These are phyloP conservation scores for Melangyna quadrimaculata DNA, from an alignment of 2,888 invertebrate species.

Conservation along the genomic window DNA sequence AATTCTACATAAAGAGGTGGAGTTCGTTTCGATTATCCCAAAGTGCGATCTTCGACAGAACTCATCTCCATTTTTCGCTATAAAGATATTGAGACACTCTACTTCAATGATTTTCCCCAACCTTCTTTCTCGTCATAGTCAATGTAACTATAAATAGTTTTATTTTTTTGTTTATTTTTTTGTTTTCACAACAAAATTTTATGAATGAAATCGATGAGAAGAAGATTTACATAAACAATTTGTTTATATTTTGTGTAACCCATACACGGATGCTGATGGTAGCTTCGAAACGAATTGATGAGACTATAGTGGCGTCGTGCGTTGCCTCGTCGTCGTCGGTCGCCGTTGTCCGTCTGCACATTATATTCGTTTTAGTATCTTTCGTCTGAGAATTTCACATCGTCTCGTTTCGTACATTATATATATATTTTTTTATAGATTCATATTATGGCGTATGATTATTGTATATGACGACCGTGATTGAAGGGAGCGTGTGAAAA, in stretches of 20 bases:
- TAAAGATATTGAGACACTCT: background rate
- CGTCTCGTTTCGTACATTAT: background rate
- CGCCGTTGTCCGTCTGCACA: constrained; percentile 1
- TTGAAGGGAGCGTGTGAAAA: constrained; percentile 62
- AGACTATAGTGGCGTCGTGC: background rate
- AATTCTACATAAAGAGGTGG: background rate
- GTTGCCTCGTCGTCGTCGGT: too few species aligned
- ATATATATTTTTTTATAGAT: background rate
- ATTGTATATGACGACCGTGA: constrained; percentile 9
- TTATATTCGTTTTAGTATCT: background rate
- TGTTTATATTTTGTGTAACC: background rate
- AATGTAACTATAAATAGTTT: constrained; percentile 45
- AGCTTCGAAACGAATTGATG: background rate
- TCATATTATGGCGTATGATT: background rate
- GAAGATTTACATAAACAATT: constrained; percentile 26
- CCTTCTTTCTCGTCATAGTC: background rate
- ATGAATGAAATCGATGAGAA: constrained; percentile 57
- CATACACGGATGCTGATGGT: background rate
- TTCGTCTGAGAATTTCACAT: constrained; percentile 29
- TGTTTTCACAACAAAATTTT: constrained; percentile 41
- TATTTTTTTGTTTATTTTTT: background rate
- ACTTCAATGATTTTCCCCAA: background rate
- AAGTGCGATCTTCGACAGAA: background rate
- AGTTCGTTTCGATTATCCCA: background rate
- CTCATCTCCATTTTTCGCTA: background rate